Percentiles rank a stretch among this genome's conserved stretches.
Conservation (phyloP, 2,888 invertebrate species). For the Prosopocoilus inquinatus region DNA sequence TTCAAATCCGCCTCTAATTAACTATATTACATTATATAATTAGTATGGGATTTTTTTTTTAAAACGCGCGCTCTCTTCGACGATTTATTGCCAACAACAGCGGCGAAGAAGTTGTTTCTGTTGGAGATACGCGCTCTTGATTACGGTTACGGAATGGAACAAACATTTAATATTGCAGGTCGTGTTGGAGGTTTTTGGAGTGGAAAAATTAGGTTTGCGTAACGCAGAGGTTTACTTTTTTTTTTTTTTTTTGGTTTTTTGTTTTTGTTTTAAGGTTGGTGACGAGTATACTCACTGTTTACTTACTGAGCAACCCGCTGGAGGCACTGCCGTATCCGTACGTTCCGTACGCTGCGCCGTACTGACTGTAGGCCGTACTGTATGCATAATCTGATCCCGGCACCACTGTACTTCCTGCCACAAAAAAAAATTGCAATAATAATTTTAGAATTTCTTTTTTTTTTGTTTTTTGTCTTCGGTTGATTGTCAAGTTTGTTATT, state of each 20-base stretch:
- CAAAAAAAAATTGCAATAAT: conserved; percentile 32
- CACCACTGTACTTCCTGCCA: conserved; percentile 63
- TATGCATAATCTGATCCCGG: conserved; percentile 68
- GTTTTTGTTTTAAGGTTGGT: conserved; percentile 11
- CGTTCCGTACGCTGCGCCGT: conserved; percentile 68
- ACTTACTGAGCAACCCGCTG: conserved; percentile 70
- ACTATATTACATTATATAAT: no score
- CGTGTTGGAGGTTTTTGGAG: background rate
- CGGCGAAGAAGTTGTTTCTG: no score
- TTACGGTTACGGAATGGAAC: no score
- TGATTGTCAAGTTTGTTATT: background rate
- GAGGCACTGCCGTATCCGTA: conserved; percentile 64
- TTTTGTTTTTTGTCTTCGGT: background rate
- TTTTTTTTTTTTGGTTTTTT: no score
- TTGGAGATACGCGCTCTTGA: no score
- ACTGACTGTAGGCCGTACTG: conserved; percentile 72
- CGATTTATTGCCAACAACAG: no score
- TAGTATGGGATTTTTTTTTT: no score
- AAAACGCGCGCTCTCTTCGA: no score
- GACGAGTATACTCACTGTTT: conserved; percentile 59
- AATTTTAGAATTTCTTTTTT: background rate
- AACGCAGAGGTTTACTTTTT: background rate
- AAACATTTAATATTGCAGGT: no score
- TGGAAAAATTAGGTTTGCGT: conserved; percentile 2
- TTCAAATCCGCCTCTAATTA: no score